Evolutionary conservation across 2,888 invertebrate species (phyloP).

Genomic region (Zelleria hepariella): DNA sequence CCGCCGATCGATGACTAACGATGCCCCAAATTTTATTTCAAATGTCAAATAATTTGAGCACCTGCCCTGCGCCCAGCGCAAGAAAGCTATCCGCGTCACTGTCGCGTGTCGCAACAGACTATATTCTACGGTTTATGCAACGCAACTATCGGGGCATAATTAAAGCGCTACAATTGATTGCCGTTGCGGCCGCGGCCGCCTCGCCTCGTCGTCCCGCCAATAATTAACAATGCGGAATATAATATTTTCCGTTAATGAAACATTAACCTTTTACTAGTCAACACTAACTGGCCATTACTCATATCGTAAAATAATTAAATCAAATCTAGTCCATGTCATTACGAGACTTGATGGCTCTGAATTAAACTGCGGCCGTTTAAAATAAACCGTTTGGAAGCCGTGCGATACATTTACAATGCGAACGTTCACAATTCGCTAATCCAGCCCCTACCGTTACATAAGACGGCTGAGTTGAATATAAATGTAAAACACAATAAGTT

Average conservation of each 20-base stretch:
- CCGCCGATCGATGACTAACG: constrained; percentile 69
- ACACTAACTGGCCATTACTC: background rate
- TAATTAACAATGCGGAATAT: constrained; percentile 6
- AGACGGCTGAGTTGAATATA: constrained; percentile 71
- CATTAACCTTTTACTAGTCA: background rate
- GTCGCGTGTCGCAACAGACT: constrained; percentile 1
- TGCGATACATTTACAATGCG: constrained; percentile 52
- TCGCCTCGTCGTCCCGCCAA: background rate
- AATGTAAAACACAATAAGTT: constrained; percentile 73
- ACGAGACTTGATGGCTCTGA: background rate
- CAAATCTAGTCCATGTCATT: background rate
- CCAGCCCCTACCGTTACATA: constrained; percentile 71
- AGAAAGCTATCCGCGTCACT: background rate
- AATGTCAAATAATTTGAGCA: constrained; percentile 71
- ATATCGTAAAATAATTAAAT: background rate
- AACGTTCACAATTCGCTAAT: constrained; percentile 69
- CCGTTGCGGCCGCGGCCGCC: background rate
- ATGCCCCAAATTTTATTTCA: constrained; percentile 68
- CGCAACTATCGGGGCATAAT: constrained; percentile 1
- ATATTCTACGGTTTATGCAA: constrained; percentile 1
- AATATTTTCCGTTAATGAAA: constrained; percentile 5
- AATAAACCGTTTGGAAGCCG: constrained; percentile 48
- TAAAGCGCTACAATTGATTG: constrained; percentile 3
- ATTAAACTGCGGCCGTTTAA: constrained; percentile 41
- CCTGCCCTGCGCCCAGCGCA: constrained; percentile 34